Evolutionary conservation across 2,113 vertebrate genomes (phyloP).

Genomic region (Cepphus grylle): DNA sequence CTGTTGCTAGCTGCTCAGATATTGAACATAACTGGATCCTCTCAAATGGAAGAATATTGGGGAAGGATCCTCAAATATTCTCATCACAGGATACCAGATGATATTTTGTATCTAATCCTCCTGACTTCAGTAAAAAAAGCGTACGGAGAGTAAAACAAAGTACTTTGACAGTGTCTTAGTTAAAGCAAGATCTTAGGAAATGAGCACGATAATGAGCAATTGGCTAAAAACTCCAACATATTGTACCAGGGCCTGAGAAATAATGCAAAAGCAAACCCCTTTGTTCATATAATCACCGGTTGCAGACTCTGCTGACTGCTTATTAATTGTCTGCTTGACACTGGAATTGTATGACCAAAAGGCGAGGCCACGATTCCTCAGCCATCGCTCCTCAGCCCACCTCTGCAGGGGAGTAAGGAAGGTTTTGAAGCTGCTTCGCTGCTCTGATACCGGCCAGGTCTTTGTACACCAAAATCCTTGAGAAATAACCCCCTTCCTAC

Average conservation of each 20-base stretch:
- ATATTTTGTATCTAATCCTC: not conserved
- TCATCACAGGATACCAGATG: not conserved
- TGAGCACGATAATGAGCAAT: slow-evolving; percentile 38
- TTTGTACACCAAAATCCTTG: not conserved
- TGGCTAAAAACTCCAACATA: slow-evolving; percentile 42
- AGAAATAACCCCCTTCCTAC: not conserved
- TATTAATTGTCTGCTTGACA: slow-evolving; percentile 41
- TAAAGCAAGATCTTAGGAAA: slow-evolving; percentile 31
- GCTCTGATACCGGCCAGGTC: not conserved
- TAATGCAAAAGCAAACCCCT: slow-evolving; percentile 28
- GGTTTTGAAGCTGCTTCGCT: not conserved
- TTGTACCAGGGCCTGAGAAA: slow-evolving; percentile 35
- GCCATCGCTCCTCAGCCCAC: not conserved
- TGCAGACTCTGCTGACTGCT: slow-evolving; percentile 32
- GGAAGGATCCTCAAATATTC: not conserved
- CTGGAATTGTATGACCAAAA: slow-evolving; percentile 24
- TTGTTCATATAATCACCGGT: slow-evolving; percentile 44
- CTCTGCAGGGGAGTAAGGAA: not conserved
- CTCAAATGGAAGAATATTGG: not conserved
- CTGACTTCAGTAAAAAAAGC: not conserved
- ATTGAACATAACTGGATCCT: not conserved
- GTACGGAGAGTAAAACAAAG: not conserved
- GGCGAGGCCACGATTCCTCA: not conserved
- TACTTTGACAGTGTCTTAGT: slow-evolving; percentile 4
- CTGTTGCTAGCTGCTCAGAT: not conserved